Base-by-base conservation (phyloP, 2,888 invertebrate species). In the Cheilosia pagana region DNA sequence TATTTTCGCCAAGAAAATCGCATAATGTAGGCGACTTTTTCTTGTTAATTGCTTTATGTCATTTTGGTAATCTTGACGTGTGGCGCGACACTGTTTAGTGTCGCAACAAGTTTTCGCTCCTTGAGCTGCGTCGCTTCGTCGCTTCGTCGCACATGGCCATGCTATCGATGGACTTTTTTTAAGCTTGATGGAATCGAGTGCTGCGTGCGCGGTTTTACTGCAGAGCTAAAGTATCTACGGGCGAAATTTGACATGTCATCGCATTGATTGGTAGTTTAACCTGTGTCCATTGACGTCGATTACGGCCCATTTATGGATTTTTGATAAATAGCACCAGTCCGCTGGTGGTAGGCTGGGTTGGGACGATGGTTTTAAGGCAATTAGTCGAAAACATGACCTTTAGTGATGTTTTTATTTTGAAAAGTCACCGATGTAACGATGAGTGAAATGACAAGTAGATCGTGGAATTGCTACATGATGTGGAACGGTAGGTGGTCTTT, bases 21-120 rank as follows among this genome's bases (percentile, higher is more conserved):
- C 25, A 52, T 25, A 57, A 48, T 57, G 43, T 28, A 28, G 12
- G 19, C 19, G 70, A 79, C 35, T 70, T 75, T 78, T 79, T 79
- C 79, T 75, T 79, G 83, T 78, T 83, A 83, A 83, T 83, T 83
- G 83, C 83, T 79, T 70, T 31, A 77, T 83, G 83, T 79, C 83
- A 83, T 28, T 82, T 83, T 67, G 79, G 79, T 70, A 75, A 75
- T 83, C 79, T 83, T 70, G 79, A 83, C 74, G 79, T 83, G 78
- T 79, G 79, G 79, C 83, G 70, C 72, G 78, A 83, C 82, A 83
- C 74, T 78, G 63, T 62, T 83, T 68, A 53, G 71, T 55, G 67
- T 62, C 65, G 65, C 57, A 76, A 77, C 81, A 39, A 68, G 77
- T 82, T 77, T 55, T 21, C 31, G 53, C 39, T 45, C 65, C 59